Conservation (phyloP, 1,140 invertebrate genomes). For the Diachasmimorpha longicaudata region DNA sequence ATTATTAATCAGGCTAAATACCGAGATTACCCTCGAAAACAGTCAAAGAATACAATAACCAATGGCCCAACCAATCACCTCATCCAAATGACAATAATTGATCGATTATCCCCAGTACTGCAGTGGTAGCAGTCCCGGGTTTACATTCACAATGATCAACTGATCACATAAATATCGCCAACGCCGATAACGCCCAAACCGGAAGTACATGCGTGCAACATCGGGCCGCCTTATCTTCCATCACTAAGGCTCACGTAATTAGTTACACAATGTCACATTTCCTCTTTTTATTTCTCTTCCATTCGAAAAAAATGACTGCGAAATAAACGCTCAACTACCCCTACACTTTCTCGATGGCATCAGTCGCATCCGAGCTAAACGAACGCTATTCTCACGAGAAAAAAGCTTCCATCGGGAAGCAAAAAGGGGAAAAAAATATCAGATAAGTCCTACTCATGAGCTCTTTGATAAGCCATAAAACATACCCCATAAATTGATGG, state of each 20-base stretch:
- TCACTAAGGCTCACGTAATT: not conserved
- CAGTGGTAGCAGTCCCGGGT: not conserved
- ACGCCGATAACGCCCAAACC: not conserved
- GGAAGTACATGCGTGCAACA: constrained; percentile 7
- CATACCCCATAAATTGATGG: not conserved
- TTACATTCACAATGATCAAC: constrained; percentile 1
- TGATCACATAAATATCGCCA: not conserved
- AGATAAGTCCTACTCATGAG: not conserved
- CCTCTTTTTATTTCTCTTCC: not conserved
- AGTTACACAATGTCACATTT: not conserved
- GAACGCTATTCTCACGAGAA: not conserved
- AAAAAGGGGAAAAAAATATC: not conserved
- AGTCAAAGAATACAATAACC: too few relatives aligned
- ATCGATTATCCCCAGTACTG: not conserved
- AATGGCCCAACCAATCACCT: too few relatives aligned
- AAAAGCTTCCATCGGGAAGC: too few relatives aligned
- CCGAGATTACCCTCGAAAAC: too few relatives aligned
- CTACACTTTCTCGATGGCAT: not conserved
- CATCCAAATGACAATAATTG: not conserved
- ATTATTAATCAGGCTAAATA: too few relatives aligned
- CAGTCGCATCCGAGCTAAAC: not conserved
- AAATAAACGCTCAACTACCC: not conserved
- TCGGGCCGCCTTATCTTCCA: not conserved
- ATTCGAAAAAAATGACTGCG: not conserved
- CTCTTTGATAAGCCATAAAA: not conserved